Evolutionary conservation across 1,140 invertebrate species (phyloP).

Genomic region (Heliconius nattereri): DNA sequence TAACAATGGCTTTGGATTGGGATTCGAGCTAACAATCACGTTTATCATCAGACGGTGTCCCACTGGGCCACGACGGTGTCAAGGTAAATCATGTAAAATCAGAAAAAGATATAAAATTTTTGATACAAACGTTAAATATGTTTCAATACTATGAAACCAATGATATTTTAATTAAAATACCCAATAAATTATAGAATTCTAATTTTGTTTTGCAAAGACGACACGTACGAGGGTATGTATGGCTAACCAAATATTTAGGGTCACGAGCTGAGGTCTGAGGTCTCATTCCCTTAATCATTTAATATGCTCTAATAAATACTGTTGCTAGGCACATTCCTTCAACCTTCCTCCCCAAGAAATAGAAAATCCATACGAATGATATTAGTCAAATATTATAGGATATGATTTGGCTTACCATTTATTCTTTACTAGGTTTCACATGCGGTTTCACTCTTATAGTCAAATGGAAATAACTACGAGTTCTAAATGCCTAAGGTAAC

Average conservation of each 20-base stretch:
- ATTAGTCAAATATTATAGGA: background rate
- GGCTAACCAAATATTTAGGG: constrained; percentile 3
- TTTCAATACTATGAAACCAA: background rate
- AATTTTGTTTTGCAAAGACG: background rate
- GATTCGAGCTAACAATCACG: no score
- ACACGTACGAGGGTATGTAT: background rate
- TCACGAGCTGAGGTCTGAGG: background rate
- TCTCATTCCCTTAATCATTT: constrained; percentile 10
- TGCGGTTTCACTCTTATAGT: background rate
- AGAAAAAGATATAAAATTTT: no score
- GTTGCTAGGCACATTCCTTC: background rate
- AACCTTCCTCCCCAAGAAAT: background rate
- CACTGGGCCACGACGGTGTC: no score
- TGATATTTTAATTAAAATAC: background rate
- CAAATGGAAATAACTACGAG: no score
- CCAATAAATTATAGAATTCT: background rate
- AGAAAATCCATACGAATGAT: background rate
- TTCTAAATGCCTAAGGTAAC: no score
- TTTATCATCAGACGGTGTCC: no score
- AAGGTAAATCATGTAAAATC: no score
- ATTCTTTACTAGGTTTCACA: background rate
- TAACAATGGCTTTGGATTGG: no score
- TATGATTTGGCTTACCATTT: background rate
- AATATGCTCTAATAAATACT: constrained; percentile 3
- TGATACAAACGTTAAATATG: no score